phyloP scores from a whole-genome alignment of 2,888 invertebrate species.

The Eupithecia pulchellata region DNA sequence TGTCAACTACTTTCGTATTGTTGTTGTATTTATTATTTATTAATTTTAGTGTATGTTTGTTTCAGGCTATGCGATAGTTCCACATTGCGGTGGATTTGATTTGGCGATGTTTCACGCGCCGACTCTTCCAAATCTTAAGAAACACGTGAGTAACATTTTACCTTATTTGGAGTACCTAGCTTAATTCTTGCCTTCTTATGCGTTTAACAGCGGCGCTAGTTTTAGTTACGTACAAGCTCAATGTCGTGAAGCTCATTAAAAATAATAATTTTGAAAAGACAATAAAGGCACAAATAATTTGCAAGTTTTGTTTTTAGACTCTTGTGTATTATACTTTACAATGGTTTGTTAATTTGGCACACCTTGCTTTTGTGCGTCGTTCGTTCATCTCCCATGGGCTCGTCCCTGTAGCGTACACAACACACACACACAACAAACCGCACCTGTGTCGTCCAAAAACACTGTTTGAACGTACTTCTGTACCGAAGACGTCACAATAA shows the following conservation, averaged over 20 bases:
- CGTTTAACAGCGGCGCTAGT: background rate
- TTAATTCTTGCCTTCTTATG: background rate
- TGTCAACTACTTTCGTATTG: background rate
- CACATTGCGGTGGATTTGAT: conserved; percentile 34
- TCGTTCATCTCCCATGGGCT: background rate
- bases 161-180: conserved; percentile 8
- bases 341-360: conserved; percentile 5
- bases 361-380: conserved; percentile 9
- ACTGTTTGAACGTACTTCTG: background rate
- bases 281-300: background rate
- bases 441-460: conserved; percentile 4
- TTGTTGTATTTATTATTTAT: conserved; percentile 36
- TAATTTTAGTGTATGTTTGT: conserved; percentile 47
- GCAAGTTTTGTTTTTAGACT: background rate
- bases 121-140: conserved; percentile 38
- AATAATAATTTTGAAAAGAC: background rate
- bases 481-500: conserved; percentile 16
- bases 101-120: conserved; percentile 51
- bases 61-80: conserved; percentile 50
- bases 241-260: background rate
- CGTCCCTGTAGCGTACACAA: too few species aligned
- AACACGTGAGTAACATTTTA: conserved; percentile 48
- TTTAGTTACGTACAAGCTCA: background rate
- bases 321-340: background rate
- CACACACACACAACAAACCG: background rate